Percentiles rank a stretch among this genome's conserved stretches.
phyloP scores from a whole-genome alignment of 2,888 invertebrate species.

The Merodon equestris region DNA sequence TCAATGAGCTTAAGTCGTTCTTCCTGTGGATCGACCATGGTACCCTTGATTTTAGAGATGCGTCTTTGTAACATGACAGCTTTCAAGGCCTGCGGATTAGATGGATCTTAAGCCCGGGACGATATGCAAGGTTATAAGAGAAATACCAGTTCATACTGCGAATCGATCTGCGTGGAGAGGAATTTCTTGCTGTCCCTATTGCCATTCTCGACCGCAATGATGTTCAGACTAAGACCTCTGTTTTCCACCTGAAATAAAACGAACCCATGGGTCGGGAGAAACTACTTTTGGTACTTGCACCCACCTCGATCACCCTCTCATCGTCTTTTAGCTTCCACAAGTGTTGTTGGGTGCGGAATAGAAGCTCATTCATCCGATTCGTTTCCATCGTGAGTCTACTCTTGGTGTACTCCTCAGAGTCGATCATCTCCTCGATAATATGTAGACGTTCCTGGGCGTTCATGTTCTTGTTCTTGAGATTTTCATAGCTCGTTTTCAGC shows the following conservation, averaged over 20 bases:
- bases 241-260: slow-evolving; percentile 71
- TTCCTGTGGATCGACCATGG: slow-evolving; percentile 74
- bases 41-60: slow-evolving; percentile 76
- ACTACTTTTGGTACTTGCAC: not conserved
- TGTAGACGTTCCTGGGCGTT: slow-evolving; percentile 76
- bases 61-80: slow-evolving; percentile 79
- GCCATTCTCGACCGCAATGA: slow-evolving; percentile 70
- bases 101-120: not conserved
- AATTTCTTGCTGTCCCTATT: slow-evolving; percentile 77
- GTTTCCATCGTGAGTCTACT: slow-evolving; percentile 73
- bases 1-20: slow-evolving; percentile 76
- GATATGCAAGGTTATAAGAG: not conserved
- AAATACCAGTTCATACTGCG: slow-evolving; percentile 82
- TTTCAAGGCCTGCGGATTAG: slow-evolving; percentile 77
- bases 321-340: slow-evolving; percentile 73
- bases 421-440: slow-evolving; percentile 77
- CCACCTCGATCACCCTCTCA: slow-evolving; percentile 71
- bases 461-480: slow-evolving; percentile 73
- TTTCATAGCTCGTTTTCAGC: slow-evolving; percentile 71
- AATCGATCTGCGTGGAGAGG: slow-evolving; percentile 82
- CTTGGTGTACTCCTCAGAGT: slow-evolving; percentile 74
- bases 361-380: slow-evolving; percentile 73
- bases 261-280: too few species aligned
- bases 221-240: slow-evolving; percentile 71
- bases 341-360: slow-evolving; percentile 76